phyloP scores from a whole-genome alignment of 2,113 vertebrate genomes.

The Cisticola juncidis region DNA sequence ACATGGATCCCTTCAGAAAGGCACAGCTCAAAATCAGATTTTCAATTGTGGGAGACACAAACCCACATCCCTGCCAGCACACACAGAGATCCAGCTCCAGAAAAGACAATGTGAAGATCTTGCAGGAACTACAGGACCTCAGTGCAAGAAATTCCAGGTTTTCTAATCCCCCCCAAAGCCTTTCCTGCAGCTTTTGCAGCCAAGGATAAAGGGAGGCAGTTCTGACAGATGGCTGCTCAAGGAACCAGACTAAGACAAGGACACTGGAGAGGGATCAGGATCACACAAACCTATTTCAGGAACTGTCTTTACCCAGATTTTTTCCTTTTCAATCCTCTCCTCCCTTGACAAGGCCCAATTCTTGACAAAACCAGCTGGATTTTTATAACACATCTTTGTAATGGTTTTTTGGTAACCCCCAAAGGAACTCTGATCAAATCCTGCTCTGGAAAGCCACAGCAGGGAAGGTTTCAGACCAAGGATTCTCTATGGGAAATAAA shows the following conservation, averaged over 20 bases:
- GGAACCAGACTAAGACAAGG: constrained; percentile 29
- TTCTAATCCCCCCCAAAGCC: neutral
- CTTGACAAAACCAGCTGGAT: neutral
- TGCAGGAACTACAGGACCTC: neutral
- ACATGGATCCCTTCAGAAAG: neutral
- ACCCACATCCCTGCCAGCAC: neutral
- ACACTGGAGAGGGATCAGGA: constrained; percentile 17
- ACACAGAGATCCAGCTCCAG: neutral
- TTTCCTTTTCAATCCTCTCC: neutral
- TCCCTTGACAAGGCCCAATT: neutral
- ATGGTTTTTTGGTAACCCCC: neutral
- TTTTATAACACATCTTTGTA: neutral
- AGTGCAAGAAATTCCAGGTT: neutral
- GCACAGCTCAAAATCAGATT: neutral
- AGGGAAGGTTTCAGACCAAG: neutral
- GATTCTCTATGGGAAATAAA: neutral
- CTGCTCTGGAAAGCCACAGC: neutral
- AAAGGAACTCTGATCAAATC: neutral
- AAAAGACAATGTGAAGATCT: neutral
- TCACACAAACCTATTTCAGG: constrained; percentile 46
- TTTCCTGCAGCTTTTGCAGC: constrained; percentile 37
- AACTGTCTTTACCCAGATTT: neutral
- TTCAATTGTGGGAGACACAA: neutral
- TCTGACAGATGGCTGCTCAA: constrained; percentile 48
- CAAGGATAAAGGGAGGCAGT: constrained; percentile 11